Evolutionary conservation across 2,113 vertebrate species (phyloP), one percentile per base, ranked within the genome.

Genomic region (Phainopepla nitens): DNA sequence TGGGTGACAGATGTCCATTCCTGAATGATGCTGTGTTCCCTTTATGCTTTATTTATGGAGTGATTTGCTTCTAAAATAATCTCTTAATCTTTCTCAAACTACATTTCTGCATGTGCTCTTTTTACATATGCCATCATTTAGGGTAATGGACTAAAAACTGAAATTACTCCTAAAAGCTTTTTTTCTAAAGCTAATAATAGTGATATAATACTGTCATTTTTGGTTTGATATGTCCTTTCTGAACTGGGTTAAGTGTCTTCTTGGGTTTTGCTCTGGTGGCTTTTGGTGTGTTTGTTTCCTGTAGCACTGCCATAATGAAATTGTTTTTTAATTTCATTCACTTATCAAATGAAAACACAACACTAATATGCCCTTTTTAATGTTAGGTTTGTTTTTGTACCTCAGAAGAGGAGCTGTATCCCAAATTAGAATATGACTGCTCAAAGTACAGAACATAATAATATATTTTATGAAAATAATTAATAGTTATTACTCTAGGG

Each of bases 41-140:
- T 94, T 90, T 94, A 78, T 85, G 84, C 81, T 71, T 90, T 95
- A 76, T 92, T 89, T 92, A 87, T 79, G 87, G 83, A 93, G 90
- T 97, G 87, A 94, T 94, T 95, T 97, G 78, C 91, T 96, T 89
- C 95, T 82, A 95, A 97, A 97, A 94, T 96, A 94, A 94, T 92
- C 93, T 95, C 72, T 91, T 91, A 86, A 95, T 96, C 96, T 93
- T 95, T 96, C 61, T 79, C 92, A 96, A 97, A 95, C 81, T 90
- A 72, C 93, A 85, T 94, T 89, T 96, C 51, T 87, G 39, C 92
- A 72, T 97, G 92, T 83, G 65, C 77, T 85, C 65, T 87, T 96
- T 94, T 60, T 95, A 61, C 89, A 84, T 95, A 94, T 97, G 97
- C 80, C 91, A 84, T 86, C 87, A 82, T 96, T 96, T 84, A 89